Conservation (phyloP, 2,888 invertebrate species). For the Gymnoscelis rufifasciata region DNA sequence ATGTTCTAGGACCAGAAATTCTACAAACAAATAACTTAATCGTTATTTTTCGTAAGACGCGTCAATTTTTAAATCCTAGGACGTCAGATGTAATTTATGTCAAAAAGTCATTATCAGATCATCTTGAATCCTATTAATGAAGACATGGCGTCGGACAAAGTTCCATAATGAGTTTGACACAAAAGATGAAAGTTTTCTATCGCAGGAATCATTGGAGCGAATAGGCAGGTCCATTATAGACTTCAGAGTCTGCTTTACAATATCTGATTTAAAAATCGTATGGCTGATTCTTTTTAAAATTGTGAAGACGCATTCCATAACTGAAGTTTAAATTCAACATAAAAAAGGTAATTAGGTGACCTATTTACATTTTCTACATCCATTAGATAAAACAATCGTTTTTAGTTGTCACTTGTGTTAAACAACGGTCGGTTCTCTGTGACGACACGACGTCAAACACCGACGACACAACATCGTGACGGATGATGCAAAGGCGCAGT, state of each 20-base stretch:
- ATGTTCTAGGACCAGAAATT: no score
- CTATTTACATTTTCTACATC: no score
- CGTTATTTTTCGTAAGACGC: no score
- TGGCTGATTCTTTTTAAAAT: no score
- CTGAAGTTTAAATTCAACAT: no score
- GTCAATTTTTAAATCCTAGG: neutral
- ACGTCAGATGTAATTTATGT: neutral
- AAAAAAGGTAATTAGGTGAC: no score
- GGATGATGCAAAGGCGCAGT: neutral
- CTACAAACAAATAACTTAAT: no score
- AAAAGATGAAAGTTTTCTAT: constrained; percentile 12
- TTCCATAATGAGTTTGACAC: constrained; percentile 14
- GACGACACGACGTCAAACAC: no score
- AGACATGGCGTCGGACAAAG: constrained; percentile 5
- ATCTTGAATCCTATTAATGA: constrained; percentile 5
- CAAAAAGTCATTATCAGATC: constrained; percentile 4
- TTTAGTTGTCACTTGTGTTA: no score
- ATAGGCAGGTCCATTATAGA: constrained; percentile 10
- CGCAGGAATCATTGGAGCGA: constrained; percentile 8
- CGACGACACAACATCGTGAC: neutral
- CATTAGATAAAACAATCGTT: no score
- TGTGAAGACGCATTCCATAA: no score
- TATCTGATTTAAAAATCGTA: neutral
- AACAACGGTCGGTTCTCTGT: no score
- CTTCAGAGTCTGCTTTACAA: neutral